Base-by-base conservation (phyloP, 2,888 invertebrate genomes). In the Alloplasta piceator region DNA sequence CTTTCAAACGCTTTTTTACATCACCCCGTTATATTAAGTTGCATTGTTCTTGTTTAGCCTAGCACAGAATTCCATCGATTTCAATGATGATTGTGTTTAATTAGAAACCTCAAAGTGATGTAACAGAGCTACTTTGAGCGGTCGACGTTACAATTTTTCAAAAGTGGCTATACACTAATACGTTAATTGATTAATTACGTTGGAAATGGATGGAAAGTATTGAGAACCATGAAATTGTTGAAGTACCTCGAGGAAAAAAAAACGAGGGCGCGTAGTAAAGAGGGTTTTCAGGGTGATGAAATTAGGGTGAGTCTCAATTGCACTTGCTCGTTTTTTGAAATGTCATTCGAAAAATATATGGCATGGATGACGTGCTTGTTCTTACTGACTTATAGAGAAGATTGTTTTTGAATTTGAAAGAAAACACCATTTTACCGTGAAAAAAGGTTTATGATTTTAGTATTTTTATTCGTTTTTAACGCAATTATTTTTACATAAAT, bases 271-370 rank as follows among this genome's bases (percentile, higher is more conserved):
- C 63, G 6, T 48, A 26, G 43, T 41, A 41, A 14, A 52, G 26
- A 6, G 52, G 36, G n/a, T 41, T 73, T 63, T 52, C 61, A 50
- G 41, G 12, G 38, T 63, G 63, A 63, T 55, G 63, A 48, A 41
- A 46, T 36, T 16, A 70, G 58, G 38, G 68, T 70, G 56, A 10
- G 48, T 56, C 16, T 46, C 63, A 41, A 55, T 64, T 36, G 6
- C 43, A 38, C 38, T 36, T 41, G 52, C 26, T 26, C 26, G 26
- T 26, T 26, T 26, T 26, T 26, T 26, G 26, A 26, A 26, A 26
- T 43, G 16, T 64, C 36, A 38, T 46, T 43, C 41, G 46, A 56
- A 63, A 55, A 43, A 26, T 43, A 43, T 14, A 36, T n/a, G 10
- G 10, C n/a, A n/a, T n/a, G n/a, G n/a, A n/a, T n/a, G n/a, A n/a